phyloP scores from a whole-genome alignment of 1,140 invertebrate species.

The Drosophila biarmipes region DNA sequence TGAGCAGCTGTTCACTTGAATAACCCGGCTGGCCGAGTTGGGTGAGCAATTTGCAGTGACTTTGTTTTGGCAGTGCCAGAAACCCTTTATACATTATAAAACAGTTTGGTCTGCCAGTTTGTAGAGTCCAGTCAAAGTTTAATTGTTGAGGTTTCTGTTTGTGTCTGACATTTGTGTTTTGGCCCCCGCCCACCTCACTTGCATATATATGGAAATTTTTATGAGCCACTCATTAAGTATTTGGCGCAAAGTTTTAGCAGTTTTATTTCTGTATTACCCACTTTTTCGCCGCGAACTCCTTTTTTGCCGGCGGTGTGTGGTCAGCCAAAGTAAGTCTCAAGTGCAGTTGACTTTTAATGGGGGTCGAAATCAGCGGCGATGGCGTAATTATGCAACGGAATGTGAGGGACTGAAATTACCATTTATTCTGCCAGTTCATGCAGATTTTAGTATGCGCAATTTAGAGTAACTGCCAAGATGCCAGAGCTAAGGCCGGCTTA shows the following conservation, averaged over 20 bases:
- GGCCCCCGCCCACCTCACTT: slow-evolving; percentile 26
- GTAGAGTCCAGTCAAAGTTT: slow-evolving; percentile 66
- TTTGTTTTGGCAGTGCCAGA: slow-evolving; percentile 59
- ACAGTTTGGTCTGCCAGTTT: slow-evolving; percentile 69
- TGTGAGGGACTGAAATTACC: slow-evolving; percentile 20
- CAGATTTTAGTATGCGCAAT: slow-evolving; percentile 46
- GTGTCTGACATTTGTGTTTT: slow-evolving; percentile 64
- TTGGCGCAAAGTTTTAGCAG: slow-evolving; percentile 34
- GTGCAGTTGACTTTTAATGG: slow-evolving; percentile 62
- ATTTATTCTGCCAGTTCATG: slow-evolving; percentile 17
- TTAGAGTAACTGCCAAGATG: slow-evolving; percentile 37
- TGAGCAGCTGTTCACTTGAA: slow-evolving; percentile 25
- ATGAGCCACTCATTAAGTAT: slow-evolving; percentile 49
- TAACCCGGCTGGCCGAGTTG: slow-evolving; percentile 19
- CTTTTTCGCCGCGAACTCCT: neutral
- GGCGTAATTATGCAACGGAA: slow-evolving; percentile 55
- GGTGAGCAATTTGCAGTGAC: slow-evolving; percentile 39
- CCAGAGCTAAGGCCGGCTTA: slow-evolving; percentile 27
- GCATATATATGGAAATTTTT: slow-evolving; percentile 48
- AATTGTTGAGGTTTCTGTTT: slow-evolving; percentile 69
- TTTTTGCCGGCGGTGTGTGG: slow-evolving; percentile 7
- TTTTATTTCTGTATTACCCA: slow-evolving; percentile 20
- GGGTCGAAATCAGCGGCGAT: slow-evolving; percentile 20
- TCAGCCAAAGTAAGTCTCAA: slow-evolving; percentile 54
- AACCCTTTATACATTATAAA: slow-evolving; percentile 69